These are phyloP conservation scores for Nomada fucata DNA, from an alignment of 2,888 invertebrate genomes.

Conservation along the genomic window DNA sequence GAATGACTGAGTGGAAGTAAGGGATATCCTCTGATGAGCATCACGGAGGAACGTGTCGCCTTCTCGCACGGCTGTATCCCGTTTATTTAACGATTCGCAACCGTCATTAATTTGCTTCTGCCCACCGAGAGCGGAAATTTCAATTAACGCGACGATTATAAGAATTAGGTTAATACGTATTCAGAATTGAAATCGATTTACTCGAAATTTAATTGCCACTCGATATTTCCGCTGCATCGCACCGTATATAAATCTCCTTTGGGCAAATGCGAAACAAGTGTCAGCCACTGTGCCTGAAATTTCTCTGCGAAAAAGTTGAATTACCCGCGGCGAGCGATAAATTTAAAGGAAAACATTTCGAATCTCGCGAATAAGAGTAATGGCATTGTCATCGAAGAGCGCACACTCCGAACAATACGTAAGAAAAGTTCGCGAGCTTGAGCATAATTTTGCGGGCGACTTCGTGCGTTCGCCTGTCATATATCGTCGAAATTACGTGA, in stretches of 20 bases:
- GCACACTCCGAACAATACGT: constrained; percentile 49
- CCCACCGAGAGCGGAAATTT: constrained; percentile 41
- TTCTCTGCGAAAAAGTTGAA: background rate
- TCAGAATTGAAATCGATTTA: constrained; percentile 53
- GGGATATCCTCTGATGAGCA: background rate
- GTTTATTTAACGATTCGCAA: constrained; percentile 38
- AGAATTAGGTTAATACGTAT: constrained; percentile 57
- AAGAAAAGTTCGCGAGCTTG: constrained; percentile 36
- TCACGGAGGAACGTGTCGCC: background rate
- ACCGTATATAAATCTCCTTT: constrained; percentile 21
- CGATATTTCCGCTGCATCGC: constrained; percentile 13
- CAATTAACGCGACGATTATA: constrained; percentile 55
- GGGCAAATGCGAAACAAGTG: no score
- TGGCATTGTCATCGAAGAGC: constrained; percentile 41
- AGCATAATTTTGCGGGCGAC: constrained; percentile 6
- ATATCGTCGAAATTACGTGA: background rate
- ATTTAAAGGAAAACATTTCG: background rate
- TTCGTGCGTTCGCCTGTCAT: background rate
- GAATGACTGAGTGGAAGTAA: background rate
- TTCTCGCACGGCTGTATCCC: background rate
- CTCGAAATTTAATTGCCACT: constrained; percentile 45
- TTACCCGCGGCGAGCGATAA: background rate
- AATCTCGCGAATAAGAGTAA: constrained; percentile 42
- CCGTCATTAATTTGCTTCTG: constrained; percentile 31
- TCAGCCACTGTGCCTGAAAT: no score